Evolutionary conservation across 2,113 vertebrate genomes (phyloP).

Genomic region (Oreocharis arfaki): DNA sequence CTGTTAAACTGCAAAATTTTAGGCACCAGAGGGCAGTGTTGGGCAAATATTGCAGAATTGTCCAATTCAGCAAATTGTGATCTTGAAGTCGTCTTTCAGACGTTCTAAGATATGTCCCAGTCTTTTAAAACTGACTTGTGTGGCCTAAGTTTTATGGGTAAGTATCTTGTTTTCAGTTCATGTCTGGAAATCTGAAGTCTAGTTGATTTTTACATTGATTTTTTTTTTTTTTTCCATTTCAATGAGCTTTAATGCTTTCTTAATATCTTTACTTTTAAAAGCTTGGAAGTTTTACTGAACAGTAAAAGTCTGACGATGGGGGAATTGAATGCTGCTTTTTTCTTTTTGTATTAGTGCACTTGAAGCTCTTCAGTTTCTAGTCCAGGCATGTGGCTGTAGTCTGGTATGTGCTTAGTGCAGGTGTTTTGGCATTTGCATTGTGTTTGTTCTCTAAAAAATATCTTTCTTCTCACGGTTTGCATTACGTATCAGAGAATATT

Average conservation of each 20-base stretch:
- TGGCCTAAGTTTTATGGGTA: background rate
- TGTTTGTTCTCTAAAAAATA: background rate
- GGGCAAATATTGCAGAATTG: background rate
- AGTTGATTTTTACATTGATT: background rate
- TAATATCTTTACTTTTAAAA: background rate
- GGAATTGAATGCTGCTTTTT: background rate
- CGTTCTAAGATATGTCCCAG: background rate
- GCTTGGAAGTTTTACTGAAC: background rate
- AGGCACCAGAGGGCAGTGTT: slow-evolving; percentile 55
- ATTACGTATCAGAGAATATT: background rate
- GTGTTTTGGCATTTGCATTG: background rate
- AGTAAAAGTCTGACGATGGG: background rate
- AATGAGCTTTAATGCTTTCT: background rate
- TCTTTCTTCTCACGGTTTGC: background rate
- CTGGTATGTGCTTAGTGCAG: background rate
- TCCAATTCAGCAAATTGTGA: background rate
- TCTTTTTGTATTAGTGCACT: background rate
- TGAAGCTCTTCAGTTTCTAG: background rate
- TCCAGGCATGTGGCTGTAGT: background rate
- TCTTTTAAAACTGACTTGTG: background rate
- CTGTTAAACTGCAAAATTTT: background rate
- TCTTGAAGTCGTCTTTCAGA: background rate
- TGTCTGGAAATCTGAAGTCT: background rate
- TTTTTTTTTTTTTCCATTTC: background rate
- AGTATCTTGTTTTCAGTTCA: background rate